Evolutionary conservation across 1,140 invertebrate genomes (phyloP), one percentile per base, ranked within the genome.

Genomic region (Leucophenga varia): DNA sequence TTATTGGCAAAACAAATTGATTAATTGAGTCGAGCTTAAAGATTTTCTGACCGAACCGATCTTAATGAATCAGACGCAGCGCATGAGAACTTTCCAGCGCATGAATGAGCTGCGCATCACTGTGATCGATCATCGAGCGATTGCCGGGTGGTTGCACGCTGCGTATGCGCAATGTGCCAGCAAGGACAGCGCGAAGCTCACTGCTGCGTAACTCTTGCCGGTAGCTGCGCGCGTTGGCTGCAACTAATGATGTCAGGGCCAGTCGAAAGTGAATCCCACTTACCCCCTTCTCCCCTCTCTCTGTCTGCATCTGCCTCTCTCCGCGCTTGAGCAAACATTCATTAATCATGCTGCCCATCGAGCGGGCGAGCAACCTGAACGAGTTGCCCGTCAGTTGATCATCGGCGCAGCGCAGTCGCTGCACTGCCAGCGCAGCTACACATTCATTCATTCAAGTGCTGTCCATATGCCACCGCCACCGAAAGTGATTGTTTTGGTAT

Each of bases 1-100:
- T 61, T 65, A 67, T 67, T 63, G 56, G 63, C 56, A 63, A 61
- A 59, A 65, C 63, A 63, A 63, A 65, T 65, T 65, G 63, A 65
- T 65, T 65, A 67, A 65, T 65, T 65, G 59, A 48, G 49, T 21
- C 31, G 6, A 7, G 6, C 6, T 28, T 28, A 28, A 6, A 28
- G 12, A 7, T 28, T 28, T 28, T 28, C 12, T 28, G 25, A 28
- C 12, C 12, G 25, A 17, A 21, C 8, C 14, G 31, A 25, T 47
- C 49, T 51, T 46, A 51, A 46, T 54, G 50, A 59, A 35, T 42
- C 52, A 31, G 44, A 10, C 16, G 42, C n/a, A 53, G 55, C 54
- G 55, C 47, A 56, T 61, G 61, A 65, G 61, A 64, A 57, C 48
- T 45, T 57, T 47, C 19, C 43, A 17, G 16, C n/a, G 25, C 51